phyloP scores from a whole-genome alignment of 2,888 invertebrate genomes.

The Netelia melanura region DNA sequence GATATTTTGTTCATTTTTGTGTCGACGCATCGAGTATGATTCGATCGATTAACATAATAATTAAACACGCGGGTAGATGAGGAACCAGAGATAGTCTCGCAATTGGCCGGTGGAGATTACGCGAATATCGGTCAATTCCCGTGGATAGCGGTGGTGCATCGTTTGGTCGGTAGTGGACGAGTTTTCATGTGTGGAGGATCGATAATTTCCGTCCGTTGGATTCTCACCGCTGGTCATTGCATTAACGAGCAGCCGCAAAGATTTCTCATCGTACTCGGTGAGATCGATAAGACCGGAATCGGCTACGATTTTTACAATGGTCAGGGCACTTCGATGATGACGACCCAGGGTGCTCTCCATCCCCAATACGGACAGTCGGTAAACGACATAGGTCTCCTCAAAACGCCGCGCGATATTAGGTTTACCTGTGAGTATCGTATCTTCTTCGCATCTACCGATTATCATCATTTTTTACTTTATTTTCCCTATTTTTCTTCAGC shows the following conservation, averaged over 20 bases:
- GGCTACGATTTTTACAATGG: constrained; percentile 66
- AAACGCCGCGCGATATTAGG: constrained; percentile 73
- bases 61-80: neutral
- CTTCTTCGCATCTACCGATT: neutral
- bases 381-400: constrained; percentile 74
- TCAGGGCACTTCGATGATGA: constrained; percentile 72
- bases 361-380: constrained; percentile 55
- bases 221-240: constrained; percentile 77
- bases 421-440: constrained; percentile 69
- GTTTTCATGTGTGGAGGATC: constrained; percentile 74
- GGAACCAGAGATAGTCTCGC: neutral
- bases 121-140: constrained; percentile 72
- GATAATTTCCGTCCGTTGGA: constrained; percentile 74
- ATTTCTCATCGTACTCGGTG: constrained; percentile 73
- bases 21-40: no score
- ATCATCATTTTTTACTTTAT: neutral
- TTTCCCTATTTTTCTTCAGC: constrained; percentile 58
- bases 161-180: constrained; percentile 59
- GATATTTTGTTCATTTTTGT: neutral
- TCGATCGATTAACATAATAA: no score
- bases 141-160: constrained; percentile 75
- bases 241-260: constrained; percentile 31
- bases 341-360: constrained; percentile 65
- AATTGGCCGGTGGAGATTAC: constrained; percentile 69
- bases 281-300: constrained; percentile 68